Percentiles rank a stretch among this genome's conserved stretches.
Evolutionary conservation across 2,888 invertebrate species (phyloP).

Genomic region (Phania funesta): DNA sequence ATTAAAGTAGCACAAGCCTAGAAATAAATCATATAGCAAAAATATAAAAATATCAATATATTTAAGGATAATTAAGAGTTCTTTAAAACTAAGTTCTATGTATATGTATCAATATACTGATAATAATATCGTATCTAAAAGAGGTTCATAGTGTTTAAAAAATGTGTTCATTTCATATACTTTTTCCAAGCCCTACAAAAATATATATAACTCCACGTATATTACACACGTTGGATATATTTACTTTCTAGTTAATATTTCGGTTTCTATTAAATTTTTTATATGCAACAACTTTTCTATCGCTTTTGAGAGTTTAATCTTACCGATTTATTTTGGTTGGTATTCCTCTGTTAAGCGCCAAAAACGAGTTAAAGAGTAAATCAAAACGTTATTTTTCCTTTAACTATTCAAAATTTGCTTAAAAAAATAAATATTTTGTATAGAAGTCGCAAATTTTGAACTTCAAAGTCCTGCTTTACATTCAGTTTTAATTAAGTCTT

Average conservation of each 20-base stretch:
- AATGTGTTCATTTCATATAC: conserved; percentile 15
- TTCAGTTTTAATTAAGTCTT: conserved; percentile 65
- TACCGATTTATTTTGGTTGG: neutral
- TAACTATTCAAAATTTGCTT: conserved; percentile 53
- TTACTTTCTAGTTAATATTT: conserved; percentile 38
- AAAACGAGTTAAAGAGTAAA: conserved; percentile 30
- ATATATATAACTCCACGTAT: conserved; percentile 30
- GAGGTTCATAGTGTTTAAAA: conserved; percentile 18
- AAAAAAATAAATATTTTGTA: conserved; percentile 62
- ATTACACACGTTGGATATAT: conserved; percentile 53
- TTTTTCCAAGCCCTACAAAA: conserved; percentile 61
- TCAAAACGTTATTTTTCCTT: conserved; percentile 26
- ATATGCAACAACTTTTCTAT: conserved; percentile 50
- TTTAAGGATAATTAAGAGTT: neutral
- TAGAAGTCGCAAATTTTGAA: conserved; percentile 64
- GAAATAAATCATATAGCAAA: neutral
- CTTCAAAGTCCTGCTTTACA: conserved; percentile 59
- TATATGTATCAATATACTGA: conserved; percentile 1
- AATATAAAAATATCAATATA: conserved; percentile 7
- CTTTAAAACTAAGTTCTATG: conserved; percentile 1
- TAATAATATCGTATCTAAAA: conserved; percentile 30
- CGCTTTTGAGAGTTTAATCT: neutral
- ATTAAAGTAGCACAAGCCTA: neutral
- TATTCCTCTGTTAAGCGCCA: neutral
- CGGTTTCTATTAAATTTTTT: conserved; percentile 31